Percentiles rank a stretch among this genome's conserved stretches.
These are phyloP conservation scores for Turdus rufiventris DNA, from an alignment of 2,113 vertebrate genomes.

Conservation along the genomic window DNA sequence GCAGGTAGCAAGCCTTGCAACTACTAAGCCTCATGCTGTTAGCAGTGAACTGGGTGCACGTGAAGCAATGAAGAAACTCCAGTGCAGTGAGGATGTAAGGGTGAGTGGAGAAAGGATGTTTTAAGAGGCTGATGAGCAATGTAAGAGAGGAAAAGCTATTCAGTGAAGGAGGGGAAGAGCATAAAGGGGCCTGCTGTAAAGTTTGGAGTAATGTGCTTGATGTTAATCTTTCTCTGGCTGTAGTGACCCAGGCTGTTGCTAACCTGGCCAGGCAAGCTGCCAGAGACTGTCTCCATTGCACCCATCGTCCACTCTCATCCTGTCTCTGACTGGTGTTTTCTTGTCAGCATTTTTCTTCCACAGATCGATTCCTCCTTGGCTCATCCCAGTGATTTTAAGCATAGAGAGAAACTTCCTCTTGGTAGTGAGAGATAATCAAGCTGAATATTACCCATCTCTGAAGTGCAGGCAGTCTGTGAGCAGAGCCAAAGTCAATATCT, in stretches of 20 bases:
- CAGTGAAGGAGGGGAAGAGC: background rate
- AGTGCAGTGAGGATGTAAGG: background rate
- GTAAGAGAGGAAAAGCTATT: background rate
- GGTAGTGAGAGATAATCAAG: conserved; percentile 76
- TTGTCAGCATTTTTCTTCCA: conserved; percentile 71
- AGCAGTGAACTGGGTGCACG: background rate
- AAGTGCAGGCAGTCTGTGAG: conserved; percentile 69
- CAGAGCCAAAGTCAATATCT: conserved; percentile 75
- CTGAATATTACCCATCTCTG: conserved; percentile 77
- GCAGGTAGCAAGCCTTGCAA: background rate
- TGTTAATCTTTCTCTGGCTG: background rate
- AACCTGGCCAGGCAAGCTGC: conserved; percentile 39
- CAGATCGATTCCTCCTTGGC: conserved; percentile 66
- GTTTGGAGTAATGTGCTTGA: background rate
- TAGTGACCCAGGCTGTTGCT: background rate
- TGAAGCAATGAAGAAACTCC: background rate
- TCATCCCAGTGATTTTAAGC: conserved; percentile 72
- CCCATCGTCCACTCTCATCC: conserved; percentile 19
- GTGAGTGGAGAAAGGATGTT: background rate
- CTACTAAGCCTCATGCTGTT: background rate
- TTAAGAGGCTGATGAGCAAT: background rate
- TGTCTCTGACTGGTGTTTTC: conserved; percentile 63
- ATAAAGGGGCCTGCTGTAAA: background rate
- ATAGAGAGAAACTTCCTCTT: conserved; percentile 71
- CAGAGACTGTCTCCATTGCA: conserved; percentile 45